phyloP scores from a whole-genome alignment of 2,113 vertebrate genomes.

The Muntiacus reevesi region DNA sequence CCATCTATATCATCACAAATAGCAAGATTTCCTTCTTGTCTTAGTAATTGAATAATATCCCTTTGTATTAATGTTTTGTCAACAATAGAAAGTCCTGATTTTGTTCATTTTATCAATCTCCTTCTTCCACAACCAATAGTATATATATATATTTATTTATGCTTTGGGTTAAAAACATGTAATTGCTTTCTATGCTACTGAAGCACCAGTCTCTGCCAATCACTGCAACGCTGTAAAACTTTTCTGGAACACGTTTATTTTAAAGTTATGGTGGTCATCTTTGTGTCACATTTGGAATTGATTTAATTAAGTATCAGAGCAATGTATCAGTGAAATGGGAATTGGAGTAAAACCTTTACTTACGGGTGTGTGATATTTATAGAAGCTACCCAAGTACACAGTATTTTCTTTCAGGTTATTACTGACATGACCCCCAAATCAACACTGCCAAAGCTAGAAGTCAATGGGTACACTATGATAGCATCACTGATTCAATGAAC shows the following conservation, averaged over 20 bases:
- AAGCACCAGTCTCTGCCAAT: not conserved
- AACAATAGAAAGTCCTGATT: not conserved
- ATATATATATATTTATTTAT: too few relatives aligned
- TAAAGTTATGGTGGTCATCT: not conserved
- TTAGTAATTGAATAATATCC: not conserved
- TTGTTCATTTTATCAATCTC: not conserved
- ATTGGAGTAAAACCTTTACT: not conserved
- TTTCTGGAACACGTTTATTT: not conserved
- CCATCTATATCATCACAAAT: not conserved
- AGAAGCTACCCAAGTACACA: not conserved
- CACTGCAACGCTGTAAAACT: not conserved
- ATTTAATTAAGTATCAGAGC: not conserved
- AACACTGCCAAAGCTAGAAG: not conserved
- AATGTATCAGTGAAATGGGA: not conserved
- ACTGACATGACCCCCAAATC: not conserved
- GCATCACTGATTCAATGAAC: not conserved
- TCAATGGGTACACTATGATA: not conserved
- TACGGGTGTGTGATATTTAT: not conserved
- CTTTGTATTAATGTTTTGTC: not conserved
- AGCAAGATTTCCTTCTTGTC: not conserved
- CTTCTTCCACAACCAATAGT: not conserved
- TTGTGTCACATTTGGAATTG: not conserved
- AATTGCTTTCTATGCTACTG: not conserved
- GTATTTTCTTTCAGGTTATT: not conserved
- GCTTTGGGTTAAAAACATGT: not conserved